Evolutionary conservation across 2,888 invertebrate species (phyloP).

Genomic region (Silvanus unidentatus): DNA sequence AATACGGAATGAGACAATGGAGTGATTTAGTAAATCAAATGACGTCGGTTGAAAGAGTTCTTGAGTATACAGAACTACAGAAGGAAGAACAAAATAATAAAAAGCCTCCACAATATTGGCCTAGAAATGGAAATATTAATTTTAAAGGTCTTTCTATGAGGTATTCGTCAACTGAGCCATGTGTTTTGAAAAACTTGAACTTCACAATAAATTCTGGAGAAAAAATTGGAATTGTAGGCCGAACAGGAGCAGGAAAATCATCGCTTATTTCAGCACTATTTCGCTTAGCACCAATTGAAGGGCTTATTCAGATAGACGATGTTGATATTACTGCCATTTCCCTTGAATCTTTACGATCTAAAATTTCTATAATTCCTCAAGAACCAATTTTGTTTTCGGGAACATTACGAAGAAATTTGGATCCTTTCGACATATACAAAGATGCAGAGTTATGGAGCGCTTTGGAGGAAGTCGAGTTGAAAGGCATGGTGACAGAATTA

Average conservation of each 20-base stretch:
- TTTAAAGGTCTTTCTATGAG: slow-evolving; percentile 64
- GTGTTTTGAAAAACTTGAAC: slow-evolving; percentile 67
- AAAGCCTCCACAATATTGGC: slow-evolving; percentile 66
- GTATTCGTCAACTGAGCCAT: slow-evolving; percentile 64
- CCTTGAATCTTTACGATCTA: slow-evolving; percentile 65
- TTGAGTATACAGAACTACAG: slow-evolving; percentile 71
- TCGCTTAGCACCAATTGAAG: slow-evolving; percentile 70
- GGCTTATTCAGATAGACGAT: slow-evolving; percentile 74
- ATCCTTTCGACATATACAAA: slow-evolving; percentile 76
- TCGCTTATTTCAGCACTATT: slow-evolving; percentile 72
- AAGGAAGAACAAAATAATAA: slow-evolving; percentile 55
- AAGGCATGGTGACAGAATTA: slow-evolving; percentile 49
- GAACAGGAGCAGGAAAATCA: slow-evolving; percentile 79
- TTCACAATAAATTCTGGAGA: slow-evolving; percentile 60
- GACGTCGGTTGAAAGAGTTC: slow-evolving; percentile 81
- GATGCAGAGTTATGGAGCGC: slow-evolving; percentile 78
- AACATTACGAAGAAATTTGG: slow-evolving; percentile 79
- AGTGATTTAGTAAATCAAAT: slow-evolving; percentile 81
- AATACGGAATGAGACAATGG: slow-evolving; percentile 70
- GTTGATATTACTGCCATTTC: slow-evolving; percentile 64
- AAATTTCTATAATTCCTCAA: slow-evolving; percentile 78
- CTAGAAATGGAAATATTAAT: slow-evolving; percentile 59
- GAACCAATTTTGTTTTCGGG: slow-evolving; percentile 83
- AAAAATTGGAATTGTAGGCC: slow-evolving; percentile 75
- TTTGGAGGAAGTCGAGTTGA: slow-evolving; percentile 73